phyloP scores from a whole-genome alignment of 2,797 vertebrate genomes.

The Sciaenops ocellatus region DNA sequence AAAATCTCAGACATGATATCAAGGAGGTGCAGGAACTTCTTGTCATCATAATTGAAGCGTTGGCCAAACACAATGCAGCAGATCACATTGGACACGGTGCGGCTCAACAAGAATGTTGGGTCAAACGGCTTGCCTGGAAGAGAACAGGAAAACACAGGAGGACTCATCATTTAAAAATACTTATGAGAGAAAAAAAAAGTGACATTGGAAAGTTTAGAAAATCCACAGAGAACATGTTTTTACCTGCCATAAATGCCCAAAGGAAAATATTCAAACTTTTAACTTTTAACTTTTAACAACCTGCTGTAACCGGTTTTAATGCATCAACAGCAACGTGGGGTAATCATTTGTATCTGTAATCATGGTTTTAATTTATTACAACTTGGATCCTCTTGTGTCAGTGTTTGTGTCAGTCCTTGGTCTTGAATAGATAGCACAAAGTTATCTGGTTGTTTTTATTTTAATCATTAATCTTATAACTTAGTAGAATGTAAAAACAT shows the following conservation, averaged over 20 bases:
- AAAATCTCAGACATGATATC: conserved; percentile 28
- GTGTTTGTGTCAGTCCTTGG: too few relatives aligned
- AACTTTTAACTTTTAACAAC: too few relatives aligned
- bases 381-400: too few relatives aligned
- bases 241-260: too few relatives aligned
- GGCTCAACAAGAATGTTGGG: conserved; percentile 67
- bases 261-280: too few relatives aligned
- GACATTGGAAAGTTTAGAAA: background rate
- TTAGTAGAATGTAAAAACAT: background rate
- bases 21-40: conserved; percentile 75
- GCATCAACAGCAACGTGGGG: too few relatives aligned
- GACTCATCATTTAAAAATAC: background rate
- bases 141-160: background rate
- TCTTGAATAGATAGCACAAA: too few relatives aligned
- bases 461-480: too few relatives aligned
- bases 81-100: conserved; percentile 83
- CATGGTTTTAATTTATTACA: too few relatives aligned
- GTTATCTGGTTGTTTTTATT: too few relatives aligned
- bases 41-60: conserved; percentile 82
- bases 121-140: conserved; percentile 68
- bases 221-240: background rate
- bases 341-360: too few relatives aligned
- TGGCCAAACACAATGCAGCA: conserved; percentile 83
- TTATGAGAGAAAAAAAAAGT: background rate
- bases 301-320: too few relatives aligned